These are phyloP conservation scores for Proteles cristata DNA, from an alignment of 2,113 vertebrate genomes.

Conservation along the genomic window DNA sequence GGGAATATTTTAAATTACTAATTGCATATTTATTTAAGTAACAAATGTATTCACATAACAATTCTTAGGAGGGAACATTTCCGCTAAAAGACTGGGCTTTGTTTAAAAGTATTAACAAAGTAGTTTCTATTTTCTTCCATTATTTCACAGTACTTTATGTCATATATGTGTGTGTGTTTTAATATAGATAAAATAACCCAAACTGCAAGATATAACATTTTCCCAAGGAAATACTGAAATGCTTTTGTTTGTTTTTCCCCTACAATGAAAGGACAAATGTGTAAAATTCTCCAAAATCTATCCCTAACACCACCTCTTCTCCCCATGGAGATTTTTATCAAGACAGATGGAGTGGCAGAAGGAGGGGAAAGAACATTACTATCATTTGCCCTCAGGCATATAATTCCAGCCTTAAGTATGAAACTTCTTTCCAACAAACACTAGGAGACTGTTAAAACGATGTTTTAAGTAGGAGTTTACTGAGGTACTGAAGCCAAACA, in stretches of 20 bases:
- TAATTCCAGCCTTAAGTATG: not conserved
- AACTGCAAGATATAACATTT: not conserved
- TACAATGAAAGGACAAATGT: constrained; percentile 22
- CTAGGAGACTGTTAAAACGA: constrained; percentile 15
- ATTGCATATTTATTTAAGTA: not conserved
- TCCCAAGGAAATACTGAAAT: constrained; percentile 36
- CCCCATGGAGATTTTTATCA: not conserved
- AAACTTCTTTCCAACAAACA: constrained; percentile 48
- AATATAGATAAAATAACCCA: constrained; percentile 3
- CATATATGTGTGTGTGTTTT: not conserved
- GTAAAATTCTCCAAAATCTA: constrained; percentile 37
- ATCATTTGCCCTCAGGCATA: constrained; percentile 6
- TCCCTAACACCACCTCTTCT: not conserved
- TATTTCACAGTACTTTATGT: not conserved
- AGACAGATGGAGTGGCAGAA: constrained; percentile 53
- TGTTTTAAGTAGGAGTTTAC: not conserved
- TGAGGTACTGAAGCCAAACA: not conserved
- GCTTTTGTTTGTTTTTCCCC: not conserved
- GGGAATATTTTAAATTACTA: constrained; percentile 11
- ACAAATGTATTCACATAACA: constrained; percentile 8
- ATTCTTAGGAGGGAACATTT: constrained; percentile 11
- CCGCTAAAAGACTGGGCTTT: not conserved
- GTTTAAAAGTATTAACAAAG: constrained; percentile 29
- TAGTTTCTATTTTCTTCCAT: constrained; percentile 20
- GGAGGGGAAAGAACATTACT: constrained; percentile 44